phyloP scores from a whole-genome alignment of 1,140 invertebrate genomes.

The Colletes latitarsis region DNA sequence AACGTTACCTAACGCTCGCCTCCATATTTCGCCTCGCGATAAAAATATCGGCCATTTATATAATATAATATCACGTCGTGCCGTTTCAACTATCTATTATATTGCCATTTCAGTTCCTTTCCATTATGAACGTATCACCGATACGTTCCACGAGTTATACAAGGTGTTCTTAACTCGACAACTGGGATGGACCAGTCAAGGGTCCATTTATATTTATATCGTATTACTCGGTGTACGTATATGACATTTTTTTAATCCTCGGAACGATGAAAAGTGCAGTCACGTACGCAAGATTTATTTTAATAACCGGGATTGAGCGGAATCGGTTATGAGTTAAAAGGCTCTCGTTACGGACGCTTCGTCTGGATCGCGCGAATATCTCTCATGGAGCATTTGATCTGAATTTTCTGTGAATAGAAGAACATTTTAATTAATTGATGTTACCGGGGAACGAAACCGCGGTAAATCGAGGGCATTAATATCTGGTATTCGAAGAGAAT shows the following conservation, averaged over 20 bases:
- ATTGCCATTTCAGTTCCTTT: neutral
- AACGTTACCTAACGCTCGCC: slow-evolving; percentile 21
- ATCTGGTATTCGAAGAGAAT: neutral
- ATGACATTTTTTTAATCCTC: too few relatives aligned
- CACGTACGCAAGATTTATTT: neutral
- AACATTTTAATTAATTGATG: neutral
- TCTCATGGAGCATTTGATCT: neutral
- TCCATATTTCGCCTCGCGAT: slow-evolving; percentile 18
- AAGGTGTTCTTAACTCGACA: too few relatives aligned
- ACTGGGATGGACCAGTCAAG: too few relatives aligned
- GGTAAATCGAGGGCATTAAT: neutral
- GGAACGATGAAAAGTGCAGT: neutral
- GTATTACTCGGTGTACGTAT: too few relatives aligned
- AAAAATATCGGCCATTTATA: slow-evolving; percentile 45
- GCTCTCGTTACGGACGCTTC: neutral
- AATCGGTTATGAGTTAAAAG: neutral
- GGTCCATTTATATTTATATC: too few relatives aligned
- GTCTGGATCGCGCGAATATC: neutral
- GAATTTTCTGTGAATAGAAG: neutral
- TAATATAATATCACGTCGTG: slow-evolving; percentile 23
- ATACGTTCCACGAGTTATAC: too few relatives aligned
- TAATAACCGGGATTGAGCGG: neutral
- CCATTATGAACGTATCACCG: neutral
- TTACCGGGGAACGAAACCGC: neutral
- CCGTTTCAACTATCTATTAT: neutral